A percentile compares a stretch with the other conserved stretches of the same genome.
Conservation (phyloP, 2,113 vertebrate species). For the Crotalus helleri region DNA sequence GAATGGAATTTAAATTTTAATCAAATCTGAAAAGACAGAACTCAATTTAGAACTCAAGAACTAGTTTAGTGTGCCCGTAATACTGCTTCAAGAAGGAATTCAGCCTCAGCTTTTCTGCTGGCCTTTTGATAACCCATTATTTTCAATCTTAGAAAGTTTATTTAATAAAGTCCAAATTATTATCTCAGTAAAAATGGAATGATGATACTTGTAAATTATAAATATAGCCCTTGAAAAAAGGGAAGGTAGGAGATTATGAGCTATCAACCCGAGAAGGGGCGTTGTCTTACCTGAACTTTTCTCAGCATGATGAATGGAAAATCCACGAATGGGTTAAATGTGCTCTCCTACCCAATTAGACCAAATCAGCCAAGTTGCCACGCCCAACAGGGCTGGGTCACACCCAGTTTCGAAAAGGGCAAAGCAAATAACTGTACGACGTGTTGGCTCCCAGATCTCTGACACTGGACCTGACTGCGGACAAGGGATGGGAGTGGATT, state of each 20-base stretch:
- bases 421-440: too few relatives aligned
- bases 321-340: too few relatives aligned
- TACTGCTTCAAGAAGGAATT: not conserved
- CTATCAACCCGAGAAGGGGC: not conserved
- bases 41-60: not conserved
- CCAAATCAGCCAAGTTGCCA: too few relatives aligned
- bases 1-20: not conserved
- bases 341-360: too few relatives aligned
- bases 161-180: not conserved
- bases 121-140: not conserved
- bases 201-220: not conserved
- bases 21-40: conserved; percentile 12
- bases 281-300: too few relatives aligned
- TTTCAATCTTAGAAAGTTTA: not conserved
- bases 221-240: not conserved
- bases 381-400: too few relatives aligned
- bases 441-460: too few relatives aligned
- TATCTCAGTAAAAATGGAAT: not conserved
- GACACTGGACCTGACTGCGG: too few relatives aligned
- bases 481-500: too few relatives aligned
- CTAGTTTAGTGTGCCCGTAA: not conserved
- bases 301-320: too few relatives aligned
- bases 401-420: too few relatives aligned
- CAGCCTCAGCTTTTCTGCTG: not conserved
- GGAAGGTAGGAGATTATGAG: not conserved